Evolutionary conservation across 1,140 invertebrate species (phyloP).

Genomic region (Atta cephalotes): DNA sequence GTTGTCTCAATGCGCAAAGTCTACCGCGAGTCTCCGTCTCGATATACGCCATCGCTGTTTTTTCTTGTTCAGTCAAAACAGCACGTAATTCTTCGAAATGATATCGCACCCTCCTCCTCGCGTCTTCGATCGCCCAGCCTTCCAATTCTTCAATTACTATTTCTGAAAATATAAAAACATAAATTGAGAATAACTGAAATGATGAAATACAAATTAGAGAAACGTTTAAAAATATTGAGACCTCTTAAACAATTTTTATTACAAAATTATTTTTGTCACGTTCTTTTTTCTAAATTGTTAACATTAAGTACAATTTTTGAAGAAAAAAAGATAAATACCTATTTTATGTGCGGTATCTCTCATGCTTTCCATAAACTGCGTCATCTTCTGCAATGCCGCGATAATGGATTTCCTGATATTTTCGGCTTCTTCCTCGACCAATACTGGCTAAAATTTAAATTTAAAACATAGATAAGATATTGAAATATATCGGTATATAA

Average conservation of each 20-base stretch:
- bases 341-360: constrained; percentile 87
- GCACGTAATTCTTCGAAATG: constrained; percentile 88
- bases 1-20: constrained; percentile 87
- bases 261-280: neutral
- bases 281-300: no score
- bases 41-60: constrained; percentile 87
- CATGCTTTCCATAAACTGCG: constrained; percentile 88
- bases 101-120: constrained; percentile 85
- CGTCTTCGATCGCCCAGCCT: constrained; percentile 80
- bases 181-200: neutral
- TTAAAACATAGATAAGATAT: neutral
- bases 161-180: constrained; percentile 75
- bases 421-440: constrained; percentile 88
- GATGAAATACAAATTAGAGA: constrained; percentile 1
- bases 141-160: constrained; percentile 84
- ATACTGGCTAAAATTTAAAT: constrained; percentile 84
- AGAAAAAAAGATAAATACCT: constrained; percentile 73
- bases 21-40: constrained; percentile 88
- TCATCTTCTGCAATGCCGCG: constrained; percentile 86
- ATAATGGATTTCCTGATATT: constrained; percentile 86
- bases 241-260: neutral
- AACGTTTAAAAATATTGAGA: neutral
- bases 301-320: neutral
- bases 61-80: constrained; percentile 87
- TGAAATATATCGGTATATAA: neutral